Base-by-base conservation (phyloP, 2,888 invertebrate species). In the Ectemnius cavifrons region DNA sequence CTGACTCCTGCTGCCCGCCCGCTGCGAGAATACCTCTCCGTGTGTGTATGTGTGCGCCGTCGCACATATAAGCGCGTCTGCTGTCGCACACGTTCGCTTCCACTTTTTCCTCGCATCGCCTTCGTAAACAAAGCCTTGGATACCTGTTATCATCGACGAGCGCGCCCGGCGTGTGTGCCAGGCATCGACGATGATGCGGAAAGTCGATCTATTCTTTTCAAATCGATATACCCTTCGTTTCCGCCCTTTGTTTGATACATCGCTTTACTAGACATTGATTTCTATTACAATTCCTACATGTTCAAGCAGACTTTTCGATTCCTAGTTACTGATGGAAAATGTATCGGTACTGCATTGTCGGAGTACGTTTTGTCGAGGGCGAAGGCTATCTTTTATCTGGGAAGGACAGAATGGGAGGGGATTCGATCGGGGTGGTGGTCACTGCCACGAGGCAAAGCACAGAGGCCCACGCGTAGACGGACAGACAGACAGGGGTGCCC, bases 371-470 rank as follows among this genome's bases (percentile, higher is more conserved):
- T 6, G 68, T 59, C 68, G 65, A 63, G 80, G 75, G 78, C 71
- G 71, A 79, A 71, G 73, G 58, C 75, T 80, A 75, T 82, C 75
- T 67, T 74, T 80, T 78, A 73, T 68, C 65, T 59, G 59, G 52
- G 46, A 63, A 64, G 37, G 37, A 37, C 3, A 57, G 57, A 20
- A 66, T 71, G 77, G 79, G 68, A 66, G 69, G 77, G 79, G 68
- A 79, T 72, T 62, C 66, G 72, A 72, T 75, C 67, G 71, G 83
- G 81, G 81, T 76, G 81, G 81, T 76, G 79, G 68, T 70, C 75
- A 63, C 71, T 60, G 67, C 61, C 74, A 62, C 62, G 73, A 67
- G 72, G 52, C 67, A 52, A 52, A 14, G 16, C n/a, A 16, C 16
- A 57, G 60, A 52, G 60, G 52, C n/a, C 57, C 23, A 63, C 57